Percentiles rank a stretch among this genome's conserved stretches.
These are phyloP conservation scores for Ormyrus rosae DNA, from an alignment of 2,888 invertebrate species.

Conservation along the genomic window DNA sequence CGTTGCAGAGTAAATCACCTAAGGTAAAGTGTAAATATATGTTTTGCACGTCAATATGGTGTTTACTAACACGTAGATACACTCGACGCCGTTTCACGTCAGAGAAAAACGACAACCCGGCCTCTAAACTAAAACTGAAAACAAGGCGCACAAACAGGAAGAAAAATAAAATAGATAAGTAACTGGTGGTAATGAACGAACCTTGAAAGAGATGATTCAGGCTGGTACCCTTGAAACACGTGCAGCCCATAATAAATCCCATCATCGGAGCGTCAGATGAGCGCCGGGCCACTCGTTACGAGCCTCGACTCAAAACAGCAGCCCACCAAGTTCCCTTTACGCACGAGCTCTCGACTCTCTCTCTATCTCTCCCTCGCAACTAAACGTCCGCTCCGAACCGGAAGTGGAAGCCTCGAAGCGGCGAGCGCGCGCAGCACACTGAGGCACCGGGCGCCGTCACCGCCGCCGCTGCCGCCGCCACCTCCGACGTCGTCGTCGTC, in stretches of 20 bases:
- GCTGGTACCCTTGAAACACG: slow-evolving; percentile 90
- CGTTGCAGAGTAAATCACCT: too few species aligned
- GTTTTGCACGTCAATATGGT: too few species aligned
- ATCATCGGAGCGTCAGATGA: slow-evolving; percentile 82
- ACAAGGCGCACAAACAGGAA: not conserved
- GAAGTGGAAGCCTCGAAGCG: not conserved
- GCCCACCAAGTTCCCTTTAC: too few species aligned
- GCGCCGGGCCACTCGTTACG: not conserved
- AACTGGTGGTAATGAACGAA: slow-evolving; percentile 60
- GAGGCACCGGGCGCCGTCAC: not conserved
- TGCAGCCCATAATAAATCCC: slow-evolving; percentile 96
- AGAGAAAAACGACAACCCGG: not conserved
- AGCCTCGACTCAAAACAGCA: too few species aligned
- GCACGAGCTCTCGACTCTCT: too few species aligned
- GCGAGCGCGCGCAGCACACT: not conserved
- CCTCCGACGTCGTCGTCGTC: too few species aligned
- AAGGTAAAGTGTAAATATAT: too few species aligned
- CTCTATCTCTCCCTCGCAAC: not conserved
- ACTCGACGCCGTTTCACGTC: too few species aligned
- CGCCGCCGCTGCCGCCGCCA: not conserved
- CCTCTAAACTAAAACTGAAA: not conserved
- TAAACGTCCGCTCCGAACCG: not conserved
- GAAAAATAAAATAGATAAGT: not conserved
- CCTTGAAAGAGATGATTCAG: slow-evolving; percentile 73
- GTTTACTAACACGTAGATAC: too few species aligned